Conservation (phyloP, 2,113 vertebrate genomes). For the Dasyurus viverrinus region DNA sequence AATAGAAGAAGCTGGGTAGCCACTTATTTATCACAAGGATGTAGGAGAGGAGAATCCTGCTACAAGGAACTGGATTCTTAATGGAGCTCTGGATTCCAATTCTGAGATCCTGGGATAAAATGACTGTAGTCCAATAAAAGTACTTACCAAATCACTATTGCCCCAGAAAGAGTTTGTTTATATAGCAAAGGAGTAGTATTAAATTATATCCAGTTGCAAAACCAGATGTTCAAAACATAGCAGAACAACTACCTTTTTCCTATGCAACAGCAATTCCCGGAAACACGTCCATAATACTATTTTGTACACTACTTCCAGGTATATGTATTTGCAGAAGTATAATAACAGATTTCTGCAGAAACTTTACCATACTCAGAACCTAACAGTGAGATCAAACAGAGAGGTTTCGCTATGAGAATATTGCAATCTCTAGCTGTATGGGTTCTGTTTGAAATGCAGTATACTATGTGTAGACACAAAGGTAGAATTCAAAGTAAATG, state of each 20-base stretch:
- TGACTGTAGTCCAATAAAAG: constrained; percentile 62
- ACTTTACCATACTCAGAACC: background rate
- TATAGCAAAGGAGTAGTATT: constrained; percentile 73
- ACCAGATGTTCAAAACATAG: constrained; percentile 64
- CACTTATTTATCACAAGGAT: background rate
- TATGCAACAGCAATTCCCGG: constrained; percentile 54
- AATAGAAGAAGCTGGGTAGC: background rate
- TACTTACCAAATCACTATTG: constrained; percentile 61
- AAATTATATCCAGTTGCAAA: constrained; percentile 70
- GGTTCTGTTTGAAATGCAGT: background rate
- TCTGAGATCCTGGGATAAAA: constrained; percentile 27
- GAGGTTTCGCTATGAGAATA: background rate
- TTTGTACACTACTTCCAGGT: background rate
- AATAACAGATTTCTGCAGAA: background rate
- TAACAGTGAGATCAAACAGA: background rate
- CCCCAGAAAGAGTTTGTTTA: constrained; percentile 67
- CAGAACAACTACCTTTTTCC: constrained; percentile 59
- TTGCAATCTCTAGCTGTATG: background rate
- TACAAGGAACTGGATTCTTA: background rate
- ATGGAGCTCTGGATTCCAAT: background rate
- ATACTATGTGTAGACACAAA: background rate
- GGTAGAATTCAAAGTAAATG: background rate
- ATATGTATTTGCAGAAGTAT: background rate
- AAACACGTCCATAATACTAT: constrained; percentile 36
- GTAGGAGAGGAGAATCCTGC: background rate